Percentiles rank a stretch among this genome's conserved stretches.
Evolutionary conservation across 30 jellyfish, hydroid and myxozoan species (phyloP).

Genomic region (Euphysa ruthae): DNA sequence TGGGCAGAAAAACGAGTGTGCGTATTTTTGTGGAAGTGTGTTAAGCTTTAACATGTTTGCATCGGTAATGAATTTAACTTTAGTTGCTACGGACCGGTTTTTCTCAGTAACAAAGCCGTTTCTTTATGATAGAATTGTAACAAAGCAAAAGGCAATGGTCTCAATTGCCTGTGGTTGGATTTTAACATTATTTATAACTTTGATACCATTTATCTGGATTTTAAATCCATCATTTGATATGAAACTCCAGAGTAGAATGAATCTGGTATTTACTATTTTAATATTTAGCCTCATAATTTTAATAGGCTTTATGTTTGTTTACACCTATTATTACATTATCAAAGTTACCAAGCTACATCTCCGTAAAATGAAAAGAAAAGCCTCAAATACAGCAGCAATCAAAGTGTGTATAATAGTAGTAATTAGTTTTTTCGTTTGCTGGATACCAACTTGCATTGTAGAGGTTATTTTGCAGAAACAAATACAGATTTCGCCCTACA

Average conservation of each 20-base stretch:
- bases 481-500: neutral
- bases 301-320: conserved; percentile 14
- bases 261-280: neutral
- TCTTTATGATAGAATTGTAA: conserved; percentile 13
- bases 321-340: conserved; percentile 11
- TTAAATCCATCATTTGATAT: neutral
- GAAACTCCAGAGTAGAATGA: neutral
- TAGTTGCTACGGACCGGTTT: conserved; percentile 20
- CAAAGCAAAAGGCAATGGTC: too few species aligned
- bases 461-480: conserved; percentile 11
- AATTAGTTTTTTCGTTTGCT: conserved; percentile 29
- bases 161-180: conserved; percentile 25
- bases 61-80: conserved; percentile 20
- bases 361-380: neutral
- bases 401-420: conserved; percentile 40
- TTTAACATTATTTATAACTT: neutral
- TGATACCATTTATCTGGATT: conserved; percentile 25
- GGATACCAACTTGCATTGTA: conserved; percentile 29
- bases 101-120: conserved; percentile 22
- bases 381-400: conserved; percentile 20
- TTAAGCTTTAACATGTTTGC: conserved; percentile 37
- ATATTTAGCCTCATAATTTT: conserved; percentile 14
- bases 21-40: conserved; percentile 25
- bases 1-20: neutral
- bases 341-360: neutral